Evolutionary conservation across 2,888 invertebrate genomes (phyloP), one percentile per base, ranked within the genome.

Genomic region (Dilophus febrilis): DNA sequence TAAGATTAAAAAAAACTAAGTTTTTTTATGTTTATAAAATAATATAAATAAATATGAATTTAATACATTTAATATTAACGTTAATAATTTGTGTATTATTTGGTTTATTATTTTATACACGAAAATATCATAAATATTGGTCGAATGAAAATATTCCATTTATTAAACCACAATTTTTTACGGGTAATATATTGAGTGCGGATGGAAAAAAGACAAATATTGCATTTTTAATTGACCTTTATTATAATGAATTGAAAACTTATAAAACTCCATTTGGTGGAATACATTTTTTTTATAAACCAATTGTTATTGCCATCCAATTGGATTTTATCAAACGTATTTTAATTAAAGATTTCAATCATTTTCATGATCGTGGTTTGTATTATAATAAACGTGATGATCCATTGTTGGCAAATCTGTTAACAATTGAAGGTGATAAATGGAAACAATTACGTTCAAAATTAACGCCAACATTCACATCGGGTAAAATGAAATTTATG

Each of bases 401-500:
- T 47, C 62, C 64, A 0, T 29, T 64, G 3, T 47, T 53, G 0
- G 56, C 48, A 0, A 53, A 61, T 45, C 45, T 65, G 6, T 48
- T 60, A 6, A 46, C 48, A 12, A 39, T 61, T 18, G 57, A 57
- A 3, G 65, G 63, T 2, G 50, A 55, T 2, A 54, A 60, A 36
- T 69, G 69, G 69, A 64, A 59, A 36, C 51, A 53, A 13, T 47
- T 67, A 33, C 52, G 69, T 12, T 49, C 53, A 1, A 63, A 65
- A 37, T 42, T 68, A 19, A 60, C 64, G 0, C 64, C 67, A 1
- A 61, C 64, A 0, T 69, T 69, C 39, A 64, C 64, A 2, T 58
- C 65, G 0, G 65, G 64, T 5, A 67, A 64, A 47, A 64, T 69
- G 54, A 66, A 63, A 44, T 54, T 51, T 19, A 66, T 67, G 65